Evolutionary conservation across 2,797 vertebrate genomes (phyloP).

Genomic region (Poeciliopsis presidionis): DNA sequence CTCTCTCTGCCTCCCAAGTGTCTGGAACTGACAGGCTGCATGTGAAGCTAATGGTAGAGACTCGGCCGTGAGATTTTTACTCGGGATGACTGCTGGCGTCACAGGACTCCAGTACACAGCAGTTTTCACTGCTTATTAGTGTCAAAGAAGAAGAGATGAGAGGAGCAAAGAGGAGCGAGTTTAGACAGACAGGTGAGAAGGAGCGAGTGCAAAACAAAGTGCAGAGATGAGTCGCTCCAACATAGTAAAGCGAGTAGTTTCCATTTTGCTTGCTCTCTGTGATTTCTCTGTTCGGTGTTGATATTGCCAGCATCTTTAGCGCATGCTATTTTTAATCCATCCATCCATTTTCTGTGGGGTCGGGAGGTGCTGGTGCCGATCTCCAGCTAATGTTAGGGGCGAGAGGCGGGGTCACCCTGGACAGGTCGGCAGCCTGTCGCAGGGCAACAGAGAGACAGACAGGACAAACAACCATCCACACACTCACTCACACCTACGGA

Average conservation of each 20-base stretch:
- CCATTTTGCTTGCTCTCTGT: slow-evolving; percentile 8
- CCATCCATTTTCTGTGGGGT: too few species aligned
- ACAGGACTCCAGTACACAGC: slow-evolving; percentile 41
- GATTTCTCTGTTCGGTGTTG: not conserved
- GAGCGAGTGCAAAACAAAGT: slow-evolving; percentile 19
- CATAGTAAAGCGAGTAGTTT: slow-evolving; percentile 1
- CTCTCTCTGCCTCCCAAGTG: slow-evolving; percentile 17
- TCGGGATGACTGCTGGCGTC: slow-evolving; percentile 47
- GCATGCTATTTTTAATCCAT: not conserved
- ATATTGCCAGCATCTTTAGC: slow-evolving; percentile 1
- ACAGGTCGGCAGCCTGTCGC: too few species aligned
- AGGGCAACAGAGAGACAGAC: too few species aligned
- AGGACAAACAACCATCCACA: too few species aligned
- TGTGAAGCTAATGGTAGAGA: slow-evolving; percentile 37
- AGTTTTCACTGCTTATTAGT: slow-evolving; percentile 63
- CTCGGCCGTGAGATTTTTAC: slow-evolving; percentile 48
- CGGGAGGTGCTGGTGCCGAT: too few species aligned
- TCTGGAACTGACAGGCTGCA: slow-evolving; percentile 36
- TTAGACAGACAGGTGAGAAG: slow-evolving; percentile 9
- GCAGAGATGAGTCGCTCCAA: not conserved
- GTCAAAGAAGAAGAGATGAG: slow-evolving; percentile 46
- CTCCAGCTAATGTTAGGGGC: too few species aligned
- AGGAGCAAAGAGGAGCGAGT: slow-evolving; percentile 18
- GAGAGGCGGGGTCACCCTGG: too few species aligned
- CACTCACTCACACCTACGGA: too few species aligned